Evolutionary conservation across 2,797 vertebrate genomes (phyloP), one percentile per base, ranked within the genome.

Genomic region (Enteromius radiatus): DNA sequence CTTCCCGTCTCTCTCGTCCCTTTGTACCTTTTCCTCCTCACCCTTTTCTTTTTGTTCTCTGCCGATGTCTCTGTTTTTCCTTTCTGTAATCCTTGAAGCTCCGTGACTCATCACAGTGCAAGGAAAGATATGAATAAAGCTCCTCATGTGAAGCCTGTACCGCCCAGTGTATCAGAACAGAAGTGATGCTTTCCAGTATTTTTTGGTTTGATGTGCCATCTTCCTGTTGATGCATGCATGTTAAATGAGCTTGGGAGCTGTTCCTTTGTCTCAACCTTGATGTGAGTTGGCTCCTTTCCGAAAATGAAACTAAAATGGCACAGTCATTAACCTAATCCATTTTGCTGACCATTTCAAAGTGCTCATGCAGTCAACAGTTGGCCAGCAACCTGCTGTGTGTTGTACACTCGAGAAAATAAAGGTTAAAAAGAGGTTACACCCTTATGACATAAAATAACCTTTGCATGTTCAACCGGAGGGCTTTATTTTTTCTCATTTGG

Each of bases 1-100:
- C 90, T 92, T 86, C 21, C 59, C 78, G 21, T 81, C 87, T 90
- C 81, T 90, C 71, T 91, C 89, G 87, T 92, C 77, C 54, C 38
- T 84, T 79, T 84, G 79, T 84, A 78, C 56, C 19, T 63, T 80
- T 56, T 52, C 71, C 63, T 64, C 59, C 70, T 79, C 36, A 41
- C 23, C 64, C 65, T 63, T 41, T 82, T 41, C 15, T 75, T 54
- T 81, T 81, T 54, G 70, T 74, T 83, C 52, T 67, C 43, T 9
- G 15, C 64, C 38, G 49, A 31, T 69, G 2, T 83, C 45, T 80
- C 52, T 80, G 17, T 71, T 76, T 82, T 47, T 79, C 47, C 31
- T 56, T 59, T 63, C 21, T 28, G 36, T 43, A 52, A 67, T 41
- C 45, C 52, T 83, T 59, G 43, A 61, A 75, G 61, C 80, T 81